Percentiles rank a stretch among this genome's conserved stretches.
Conservation (phyloP, 2,113 vertebrate species). For the Microtus montanus region DNA sequence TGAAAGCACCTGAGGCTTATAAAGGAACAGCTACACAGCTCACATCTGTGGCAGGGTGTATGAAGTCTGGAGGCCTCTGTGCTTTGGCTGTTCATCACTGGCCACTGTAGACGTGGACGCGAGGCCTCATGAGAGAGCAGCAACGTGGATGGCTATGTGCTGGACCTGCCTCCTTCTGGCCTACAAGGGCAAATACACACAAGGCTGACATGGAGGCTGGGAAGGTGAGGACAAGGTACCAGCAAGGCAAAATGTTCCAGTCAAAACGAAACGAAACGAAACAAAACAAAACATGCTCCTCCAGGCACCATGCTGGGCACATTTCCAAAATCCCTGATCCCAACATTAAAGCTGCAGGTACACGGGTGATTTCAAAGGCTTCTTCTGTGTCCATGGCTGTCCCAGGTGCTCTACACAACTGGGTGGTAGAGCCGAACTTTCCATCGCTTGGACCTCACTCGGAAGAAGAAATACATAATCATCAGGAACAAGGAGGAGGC, state of each 20-base stretch:
- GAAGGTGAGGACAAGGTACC: neutral
- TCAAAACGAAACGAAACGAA: neutral
- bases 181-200: neutral
- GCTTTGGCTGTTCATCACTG: neutral
- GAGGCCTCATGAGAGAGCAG: neutral
- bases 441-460: constrained; percentile 90
- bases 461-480: constrained; percentile 97
- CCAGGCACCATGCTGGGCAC: neutral
- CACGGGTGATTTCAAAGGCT: neutral
- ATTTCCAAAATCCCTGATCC: constrained; percentile 81
- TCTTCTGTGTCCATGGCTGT: neutral
- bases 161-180: neutral
- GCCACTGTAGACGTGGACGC: neutral
- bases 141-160: neutral
- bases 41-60: neutral
- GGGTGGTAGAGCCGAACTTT: constrained; percentile 85
- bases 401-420: constrained; percentile 81
- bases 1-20: neutral
- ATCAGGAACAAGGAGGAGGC: constrained; percentile 93
- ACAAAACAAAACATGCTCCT: neutral
- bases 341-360: constrained; percentile 60
- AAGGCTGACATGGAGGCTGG: neutral
- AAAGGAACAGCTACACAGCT: neutral
- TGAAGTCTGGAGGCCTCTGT: neutral
- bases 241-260: neutral